These are phyloP conservation scores for Ardeotis arabs DNA, from an alignment of 2,113 vertebrate genomes.

Conservation along the genomic window DNA sequence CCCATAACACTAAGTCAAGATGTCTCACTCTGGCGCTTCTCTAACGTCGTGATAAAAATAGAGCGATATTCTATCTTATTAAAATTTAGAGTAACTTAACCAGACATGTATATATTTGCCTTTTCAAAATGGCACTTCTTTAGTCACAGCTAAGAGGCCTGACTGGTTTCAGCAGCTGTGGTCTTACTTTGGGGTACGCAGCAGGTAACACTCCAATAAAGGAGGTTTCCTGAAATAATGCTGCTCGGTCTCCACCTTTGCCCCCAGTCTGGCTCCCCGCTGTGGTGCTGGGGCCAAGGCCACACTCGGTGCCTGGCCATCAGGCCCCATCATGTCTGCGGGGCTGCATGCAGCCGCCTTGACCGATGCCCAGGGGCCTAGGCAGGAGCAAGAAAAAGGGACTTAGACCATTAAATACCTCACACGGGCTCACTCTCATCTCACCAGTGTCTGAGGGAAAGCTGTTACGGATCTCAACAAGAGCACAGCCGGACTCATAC, in stretches of 20 bases:
- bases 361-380: too few relatives aligned
- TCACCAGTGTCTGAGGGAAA: neutral
- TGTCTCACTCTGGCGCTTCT: neutral
- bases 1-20: neutral
- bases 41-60: fast-evolving
- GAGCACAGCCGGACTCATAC: fast-evolving
- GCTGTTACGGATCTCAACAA: neutral
- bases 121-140: neutral
- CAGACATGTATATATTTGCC: neutral
- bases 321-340: neutral
- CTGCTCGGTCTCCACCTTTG: fast-evolving
- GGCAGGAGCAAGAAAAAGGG: neutral
- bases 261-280: neutral
- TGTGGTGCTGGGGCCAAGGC: too few relatives aligned
- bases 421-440: neutral
- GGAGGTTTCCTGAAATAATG: neutral
- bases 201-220: neutral
- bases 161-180: neutral
- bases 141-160: neutral
- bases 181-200: neutral
- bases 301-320: too few relatives aligned
- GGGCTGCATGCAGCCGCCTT: fast-evolving
- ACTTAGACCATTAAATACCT: neutral
- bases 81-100: neutral
- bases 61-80: neutral